Evolutionary conservation across 2,797 vertebrate genomes (phyloP).

Genomic region (Coendou prehensilis): DNA sequence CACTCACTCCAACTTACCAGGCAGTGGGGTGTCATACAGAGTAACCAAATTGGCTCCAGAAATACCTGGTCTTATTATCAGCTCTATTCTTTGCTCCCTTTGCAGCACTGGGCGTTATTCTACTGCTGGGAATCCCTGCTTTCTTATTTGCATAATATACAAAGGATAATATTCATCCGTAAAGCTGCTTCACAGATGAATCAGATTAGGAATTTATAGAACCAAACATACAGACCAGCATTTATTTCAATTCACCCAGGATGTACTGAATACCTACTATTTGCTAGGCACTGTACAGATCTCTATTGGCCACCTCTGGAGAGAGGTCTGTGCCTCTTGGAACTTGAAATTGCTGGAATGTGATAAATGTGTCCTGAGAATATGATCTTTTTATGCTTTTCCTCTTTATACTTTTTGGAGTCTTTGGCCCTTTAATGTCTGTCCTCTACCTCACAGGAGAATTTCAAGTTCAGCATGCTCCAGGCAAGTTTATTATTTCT

Average conservation of each 20-base stretch:
- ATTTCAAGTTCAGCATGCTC: background rate
- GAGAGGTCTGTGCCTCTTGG: too few species aligned
- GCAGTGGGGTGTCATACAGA: fast-evolving
- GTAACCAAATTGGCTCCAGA: background rate
- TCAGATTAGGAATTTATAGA: background rate
- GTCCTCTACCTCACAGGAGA: background rate
- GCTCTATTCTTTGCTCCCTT: background rate
- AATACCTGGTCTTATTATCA: background rate
- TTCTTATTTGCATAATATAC: background rate
- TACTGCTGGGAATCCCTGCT: background rate
- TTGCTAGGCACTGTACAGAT: background rate
- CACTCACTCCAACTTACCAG: background rate
- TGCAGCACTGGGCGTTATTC: background rate
- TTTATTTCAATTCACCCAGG: background rate
- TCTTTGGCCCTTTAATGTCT: background rate
- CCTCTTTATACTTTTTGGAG: background rate
- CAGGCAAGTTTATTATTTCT: background rate
- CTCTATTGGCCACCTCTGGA: background rate
- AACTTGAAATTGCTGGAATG: background rate
- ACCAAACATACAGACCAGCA: background rate
- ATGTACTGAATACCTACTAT: fast-evolving
- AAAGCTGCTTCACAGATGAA: background rate
- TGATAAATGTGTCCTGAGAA: background rate
- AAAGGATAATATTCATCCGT: background rate
- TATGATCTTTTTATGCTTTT: background rate